A percentile compares a stretch with the other conserved stretches of the same genome.
These are phyloP conservation scores for Myripristis jacobus DNA, from an alignment of 2,797 vertebrate species.

Conservation along the genomic window DNA sequence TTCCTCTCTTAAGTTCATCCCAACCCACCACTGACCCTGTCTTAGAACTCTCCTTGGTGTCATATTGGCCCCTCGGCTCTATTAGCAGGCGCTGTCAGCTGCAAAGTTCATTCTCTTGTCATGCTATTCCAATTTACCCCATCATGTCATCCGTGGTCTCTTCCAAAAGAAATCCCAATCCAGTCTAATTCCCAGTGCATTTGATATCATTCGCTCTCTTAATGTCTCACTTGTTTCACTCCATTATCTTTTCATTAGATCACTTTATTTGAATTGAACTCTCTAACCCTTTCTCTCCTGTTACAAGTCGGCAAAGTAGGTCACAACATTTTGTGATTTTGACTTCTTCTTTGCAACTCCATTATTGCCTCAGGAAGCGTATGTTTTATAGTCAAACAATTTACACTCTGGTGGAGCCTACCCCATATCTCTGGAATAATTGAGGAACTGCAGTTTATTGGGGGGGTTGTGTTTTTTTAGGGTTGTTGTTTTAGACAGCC, in stretches of 20 bases:
- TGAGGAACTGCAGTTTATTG: too few relatives aligned
- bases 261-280: slow-evolving; percentile 16
- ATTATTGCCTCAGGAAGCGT: not conserved
- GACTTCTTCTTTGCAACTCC: not conserved
- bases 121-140: not conserved
- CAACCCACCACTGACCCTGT: slow-evolving; percentile 43
- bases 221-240: slow-evolving; percentile 20
- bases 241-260: slow-evolving; percentile 20
- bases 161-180: slow-evolving; percentile 10
- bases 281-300: slow-evolving; percentile 21
- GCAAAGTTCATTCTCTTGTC: not conserved
- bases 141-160: not conserved
- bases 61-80: not conserved
- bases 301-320: slow-evolving; percentile 20
- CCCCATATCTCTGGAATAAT: too few relatives aligned
- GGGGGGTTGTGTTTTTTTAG: too few relatives aligned
- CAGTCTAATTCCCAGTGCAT: slow-evolving; percentile 11
- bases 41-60: slow-evolving; percentile 9
- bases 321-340: slow-evolving; percentile 9
- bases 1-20: slow-evolving; percentile 12
- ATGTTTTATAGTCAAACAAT: too few relatives aligned
- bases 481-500: slow-evolving; percentile 31
- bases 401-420: too few relatives aligned
- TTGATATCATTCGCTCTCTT: slow-evolving; percentile 29
- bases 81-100: not conserved